Conservation (phyloP, 2,797 vertebrate genomes). For the Calcarius lapponicus region DNA sequence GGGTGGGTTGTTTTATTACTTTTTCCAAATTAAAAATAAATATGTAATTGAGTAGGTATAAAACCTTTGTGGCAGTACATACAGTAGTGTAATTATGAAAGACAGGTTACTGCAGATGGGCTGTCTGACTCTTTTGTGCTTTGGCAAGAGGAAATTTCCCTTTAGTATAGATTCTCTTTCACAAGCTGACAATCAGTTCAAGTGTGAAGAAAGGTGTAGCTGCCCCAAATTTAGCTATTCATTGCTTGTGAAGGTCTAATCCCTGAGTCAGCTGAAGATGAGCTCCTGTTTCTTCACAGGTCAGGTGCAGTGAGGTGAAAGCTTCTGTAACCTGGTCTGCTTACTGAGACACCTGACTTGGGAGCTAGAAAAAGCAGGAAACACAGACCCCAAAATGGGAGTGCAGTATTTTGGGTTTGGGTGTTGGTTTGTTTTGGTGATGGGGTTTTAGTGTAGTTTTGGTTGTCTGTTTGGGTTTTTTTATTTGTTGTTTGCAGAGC, state of each 20-base stretch:
- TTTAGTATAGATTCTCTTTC: background rate
- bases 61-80: background rate
- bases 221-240: background rate
- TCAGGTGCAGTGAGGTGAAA: background rate
- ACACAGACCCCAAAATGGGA: background rate
- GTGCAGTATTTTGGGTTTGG: background rate
- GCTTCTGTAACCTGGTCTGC: background rate
- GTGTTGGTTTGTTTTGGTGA: background rate
- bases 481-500: background rate
- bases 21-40: background rate
- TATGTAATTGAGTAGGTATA: background rate
- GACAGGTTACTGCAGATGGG: background rate
- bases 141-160: background rate
- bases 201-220: background rate
- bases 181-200: background rate
- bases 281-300: background rate
- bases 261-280: background rate
- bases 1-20: background rate
- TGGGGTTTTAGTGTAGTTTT: background rate
- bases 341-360: background rate
- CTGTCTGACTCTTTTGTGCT: background rate
- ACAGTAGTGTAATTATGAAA: background rate
- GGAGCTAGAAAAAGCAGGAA: background rate
- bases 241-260: slow-evolving; percentile 7
- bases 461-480: background rate